Base-by-base conservation (phyloP, 1,140 invertebrate species). In the Teleopsis dalmanni region DNA sequence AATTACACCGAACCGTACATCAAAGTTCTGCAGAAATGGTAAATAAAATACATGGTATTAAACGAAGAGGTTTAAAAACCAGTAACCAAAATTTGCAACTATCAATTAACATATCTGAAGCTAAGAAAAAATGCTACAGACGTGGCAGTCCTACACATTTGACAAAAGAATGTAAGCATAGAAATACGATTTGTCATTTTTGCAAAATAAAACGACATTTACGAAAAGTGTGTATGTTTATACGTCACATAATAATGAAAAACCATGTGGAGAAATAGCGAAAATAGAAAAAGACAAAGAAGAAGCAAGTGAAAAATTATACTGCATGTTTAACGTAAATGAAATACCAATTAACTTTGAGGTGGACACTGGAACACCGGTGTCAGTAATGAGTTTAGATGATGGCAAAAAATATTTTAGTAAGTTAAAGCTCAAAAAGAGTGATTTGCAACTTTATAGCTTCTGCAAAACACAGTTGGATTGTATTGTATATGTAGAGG, bases 111-210 rank as follows among this genome's bases (percentile, higher is more conserved):
- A 11, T 18, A 19, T 13, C 9, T 14, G 7, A 14, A 29, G 18
- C 11, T 21, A 34, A 11, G 22, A 46, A 18, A 5, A 16, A 46
- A 10, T 34, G 31, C 16, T 21, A 2, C 9, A 6, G 29, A 6
- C 34, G 43, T 22, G 43, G 43, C 10, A 46, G 13, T 14, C 13
- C 7, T 16, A 11, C 33, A 26, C 31, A 46, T 18, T 29, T 31
- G 9, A 31, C 18, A 21, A 34, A 33, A 8, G 11, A 33, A 29
- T 46, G 43, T 31, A 29, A 14, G 3, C 43, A 46, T 34, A 29
- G 19, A 16, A 25, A 46, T 16, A 46, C 43, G n/a, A 22, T 35
- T 29, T 46, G 43, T 4, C n/a, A 9, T 22, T 46, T 34, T 25
- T 46, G 31, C 21, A 16, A 13, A 13, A 16, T 34, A 8, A 46